phyloP scores from a whole-genome alignment of 2,113 vertebrate species.

The Morphnarchus princeps region DNA sequence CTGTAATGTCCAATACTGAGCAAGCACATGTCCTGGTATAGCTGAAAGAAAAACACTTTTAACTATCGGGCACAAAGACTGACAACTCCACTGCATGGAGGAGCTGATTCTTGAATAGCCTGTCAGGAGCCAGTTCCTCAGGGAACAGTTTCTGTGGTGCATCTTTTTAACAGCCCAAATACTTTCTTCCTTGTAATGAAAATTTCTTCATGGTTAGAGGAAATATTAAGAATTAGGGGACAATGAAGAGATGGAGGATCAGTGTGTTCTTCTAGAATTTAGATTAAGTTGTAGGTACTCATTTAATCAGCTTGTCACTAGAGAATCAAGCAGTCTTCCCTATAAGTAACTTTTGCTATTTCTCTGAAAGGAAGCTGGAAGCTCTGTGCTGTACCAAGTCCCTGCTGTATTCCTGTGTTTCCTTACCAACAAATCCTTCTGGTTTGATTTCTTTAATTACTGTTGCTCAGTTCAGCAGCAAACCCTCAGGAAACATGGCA shows the following conservation, averaged over 20 bases:
- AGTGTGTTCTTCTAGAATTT: neutral
- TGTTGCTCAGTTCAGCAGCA: constrained; percentile 9
- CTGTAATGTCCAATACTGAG: neutral
- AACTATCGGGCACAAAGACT: neutral
- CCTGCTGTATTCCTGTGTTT: neutral
- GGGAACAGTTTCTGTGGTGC: neutral
- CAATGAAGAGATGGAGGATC: neutral
- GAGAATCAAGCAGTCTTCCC: neutral
- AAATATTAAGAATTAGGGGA: neutral
- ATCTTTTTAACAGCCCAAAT: neutral
- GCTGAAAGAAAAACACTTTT: neutral
- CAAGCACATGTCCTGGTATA: neutral
- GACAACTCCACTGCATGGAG: neutral
- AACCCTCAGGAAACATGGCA: neutral
- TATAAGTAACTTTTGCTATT: neutral
- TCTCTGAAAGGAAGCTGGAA: neutral
- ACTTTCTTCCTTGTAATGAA: neutral
- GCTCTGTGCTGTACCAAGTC: neutral
- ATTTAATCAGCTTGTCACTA: neutral
- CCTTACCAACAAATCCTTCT: neutral
- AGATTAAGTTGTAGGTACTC: neutral
- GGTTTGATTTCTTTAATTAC: neutral
- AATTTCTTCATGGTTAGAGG: neutral
- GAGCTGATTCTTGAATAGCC: neutral
- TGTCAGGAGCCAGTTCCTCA: neutral